Evolutionary conservation across 2,797 vertebrate species (phyloP).

Genomic region (Fistularia commersonii): DNA sequence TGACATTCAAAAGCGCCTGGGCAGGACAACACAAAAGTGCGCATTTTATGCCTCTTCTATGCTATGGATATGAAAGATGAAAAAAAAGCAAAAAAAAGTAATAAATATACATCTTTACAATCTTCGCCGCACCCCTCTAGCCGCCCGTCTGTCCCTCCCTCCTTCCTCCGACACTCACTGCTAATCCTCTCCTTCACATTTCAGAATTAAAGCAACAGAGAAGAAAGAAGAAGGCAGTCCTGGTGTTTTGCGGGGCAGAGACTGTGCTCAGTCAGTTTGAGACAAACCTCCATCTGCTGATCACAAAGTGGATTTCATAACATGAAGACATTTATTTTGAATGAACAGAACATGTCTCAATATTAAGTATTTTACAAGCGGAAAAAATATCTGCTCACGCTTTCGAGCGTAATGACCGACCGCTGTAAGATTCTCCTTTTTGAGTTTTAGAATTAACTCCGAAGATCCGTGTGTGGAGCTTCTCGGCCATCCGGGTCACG

Average conservation of each 20-base stretch:
- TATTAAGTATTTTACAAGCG: too few species aligned
- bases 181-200: slow-evolving; percentile 57
- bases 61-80: slow-evolving; percentile 32
- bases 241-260: slow-evolving; percentile 6
- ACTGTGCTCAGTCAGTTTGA: slow-evolving; percentile 9
- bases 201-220: slow-evolving; percentile 41
- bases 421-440: too few species aligned
- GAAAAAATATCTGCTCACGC: too few species aligned
- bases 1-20: slow-evolving; percentile 36
- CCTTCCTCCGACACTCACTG: slow-evolving; percentile 15
- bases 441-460: too few species aligned
- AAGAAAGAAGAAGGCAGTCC: slow-evolving; percentile 12
- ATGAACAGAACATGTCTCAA: too few species aligned
- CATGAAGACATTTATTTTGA: too few species aligned
- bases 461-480: too few species aligned
- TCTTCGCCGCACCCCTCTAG: slow-evolving; percentile 22
- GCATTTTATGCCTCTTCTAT: slow-evolving; percentile 34
- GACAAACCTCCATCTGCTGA: slow-evolving; percentile 27
- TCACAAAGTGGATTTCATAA: not conserved
- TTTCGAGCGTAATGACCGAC: too few species aligned
- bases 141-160: slow-evolving; percentile 5
- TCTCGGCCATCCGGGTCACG: too few species aligned
- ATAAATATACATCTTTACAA: slow-evolving; percentile 35
- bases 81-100: slow-evolving; percentile 23
- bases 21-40: slow-evolving; percentile 37